phyloP scores from a whole-genome alignment of 2,797 vertebrate species.

The Poecilia picta region DNA sequence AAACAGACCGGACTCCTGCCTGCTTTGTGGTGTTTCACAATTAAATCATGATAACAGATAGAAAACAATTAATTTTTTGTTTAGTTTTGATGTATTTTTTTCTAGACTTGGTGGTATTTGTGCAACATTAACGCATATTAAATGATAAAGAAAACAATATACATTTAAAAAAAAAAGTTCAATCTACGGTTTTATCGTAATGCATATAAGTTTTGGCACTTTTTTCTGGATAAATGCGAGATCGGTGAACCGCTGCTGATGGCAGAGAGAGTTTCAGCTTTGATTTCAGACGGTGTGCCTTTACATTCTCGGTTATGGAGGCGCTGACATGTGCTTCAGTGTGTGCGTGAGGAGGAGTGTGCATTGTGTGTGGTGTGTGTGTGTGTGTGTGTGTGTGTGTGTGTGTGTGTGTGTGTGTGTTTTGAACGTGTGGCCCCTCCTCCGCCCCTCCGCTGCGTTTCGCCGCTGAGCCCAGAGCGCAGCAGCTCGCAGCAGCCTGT shows the following conservation, averaged over 20 bases:
- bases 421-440: constrained; percentile 75
- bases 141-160: no score
- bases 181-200: neutral
- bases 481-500: constrained; percentile 69
- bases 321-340: neutral
- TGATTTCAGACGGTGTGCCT: neutral
- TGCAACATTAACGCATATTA: neutral
- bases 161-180: neutral
- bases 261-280: neutral
- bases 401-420: constrained; percentile 63
- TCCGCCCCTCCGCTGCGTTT: constrained; percentile 37
- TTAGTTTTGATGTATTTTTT: no score
- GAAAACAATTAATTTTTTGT: neutral
- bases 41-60: neutral
- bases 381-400: constrained; percentile 43
- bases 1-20: neutral
- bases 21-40: neutral
- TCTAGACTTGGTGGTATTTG: neutral
- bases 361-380: no score
- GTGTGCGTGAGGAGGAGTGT: neutral
- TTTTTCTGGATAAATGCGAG: neutral
- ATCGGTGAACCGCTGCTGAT: neutral
- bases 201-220: neutral
- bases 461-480: constrained; percentile 63
- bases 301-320: neutral